A percentile compares a stretch with the other conserved stretches of the same genome.
phyloP scores from a whole-genome alignment of 2,888 invertebrate genomes.

The Scaptomyza reducta region DNA sequence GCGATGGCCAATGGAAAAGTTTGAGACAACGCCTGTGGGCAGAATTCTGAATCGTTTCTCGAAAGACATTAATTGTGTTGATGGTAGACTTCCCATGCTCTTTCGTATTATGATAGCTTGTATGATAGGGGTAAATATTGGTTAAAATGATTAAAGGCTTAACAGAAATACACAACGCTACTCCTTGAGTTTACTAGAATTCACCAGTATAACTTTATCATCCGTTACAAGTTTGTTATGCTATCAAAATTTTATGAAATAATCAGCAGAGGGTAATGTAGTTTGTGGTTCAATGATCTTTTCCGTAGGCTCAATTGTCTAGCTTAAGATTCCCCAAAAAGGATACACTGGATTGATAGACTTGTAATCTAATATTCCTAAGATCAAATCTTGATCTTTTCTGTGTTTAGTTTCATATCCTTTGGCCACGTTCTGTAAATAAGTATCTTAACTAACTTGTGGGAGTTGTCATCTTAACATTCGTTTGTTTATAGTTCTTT shows the following conservation, averaged over 20 bases:
- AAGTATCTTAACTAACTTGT: conserved; percentile 13
- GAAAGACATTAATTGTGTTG: conserved; percentile 86
- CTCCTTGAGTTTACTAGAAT: too few relatives aligned
- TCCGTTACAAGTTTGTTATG: too few relatives aligned
- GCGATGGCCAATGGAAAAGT: conserved; percentile 89
- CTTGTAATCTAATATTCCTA: neutral
- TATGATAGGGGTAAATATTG: conserved; percentile 84
- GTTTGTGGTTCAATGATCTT: too few relatives aligned
- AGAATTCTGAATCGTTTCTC: conserved; percentile 89
- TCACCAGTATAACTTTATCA: too few relatives aligned
- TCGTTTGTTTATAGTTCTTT: neutral
- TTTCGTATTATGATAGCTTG: conserved; percentile 83
- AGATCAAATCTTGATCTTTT: neutral
- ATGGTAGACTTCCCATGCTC: conserved; percentile 85
- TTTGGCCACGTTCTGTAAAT: neutral
- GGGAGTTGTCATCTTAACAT: neutral
- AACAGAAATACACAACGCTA: conserved; percentile 3
- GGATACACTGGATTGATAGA: neutral
- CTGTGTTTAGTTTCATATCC: neutral
- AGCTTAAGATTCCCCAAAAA: too few relatives aligned
- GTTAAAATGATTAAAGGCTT: neutral
- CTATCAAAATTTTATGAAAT: too few relatives aligned
- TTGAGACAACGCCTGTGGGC: conserved; percentile 91
- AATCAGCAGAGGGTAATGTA: too few relatives aligned
- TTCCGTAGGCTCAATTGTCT: too few relatives aligned